Conservation (phyloP, 2,888 invertebrate species). For the Petrophora chlorosata region DNA sequence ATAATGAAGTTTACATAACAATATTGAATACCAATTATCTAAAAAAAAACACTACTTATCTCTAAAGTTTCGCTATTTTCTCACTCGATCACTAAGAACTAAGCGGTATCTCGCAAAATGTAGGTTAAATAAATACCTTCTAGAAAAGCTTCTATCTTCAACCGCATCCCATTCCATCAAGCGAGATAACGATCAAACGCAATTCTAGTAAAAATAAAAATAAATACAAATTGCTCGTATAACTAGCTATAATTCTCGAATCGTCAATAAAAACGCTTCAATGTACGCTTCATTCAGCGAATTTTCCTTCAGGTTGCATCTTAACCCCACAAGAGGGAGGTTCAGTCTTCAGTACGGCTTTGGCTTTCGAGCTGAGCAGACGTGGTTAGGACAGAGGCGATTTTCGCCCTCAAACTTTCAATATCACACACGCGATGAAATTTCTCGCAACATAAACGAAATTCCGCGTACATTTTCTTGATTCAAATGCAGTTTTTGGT, state of each 20-base stretch:
- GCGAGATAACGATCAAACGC: conserved; percentile 1
- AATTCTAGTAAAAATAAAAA: conserved; percentile 5
- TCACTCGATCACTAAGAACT: too few relatives aligned
- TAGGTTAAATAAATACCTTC: too few relatives aligned
- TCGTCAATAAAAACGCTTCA: conserved; percentile 22
- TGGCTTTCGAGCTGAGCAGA: conserved; percentile 62
- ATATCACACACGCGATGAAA: conserved; percentile 41
- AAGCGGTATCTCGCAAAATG: too few relatives aligned
- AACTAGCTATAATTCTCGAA: conserved; percentile 14
- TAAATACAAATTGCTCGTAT: conserved; percentile 12
- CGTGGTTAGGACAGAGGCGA: conserved; percentile 49
- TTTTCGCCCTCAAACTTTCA: conserved; percentile 63
- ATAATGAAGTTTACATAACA: too few relatives aligned
- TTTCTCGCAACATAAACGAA: neutral
- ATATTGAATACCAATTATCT: too few relatives aligned
- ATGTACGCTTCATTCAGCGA: conserved; percentile 29
- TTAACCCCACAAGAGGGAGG: conserved; percentile 22
- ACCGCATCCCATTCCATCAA: neutral
- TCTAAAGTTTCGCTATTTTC: too few relatives aligned
- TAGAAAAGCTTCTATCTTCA: neutral
- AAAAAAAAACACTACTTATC: too few relatives aligned
- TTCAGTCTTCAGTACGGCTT: conserved; percentile 61
- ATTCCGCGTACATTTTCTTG: conserved; percentile 8
- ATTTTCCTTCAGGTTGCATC: conserved; percentile 34
- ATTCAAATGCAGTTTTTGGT: conserved; percentile 8